Base-by-base conservation (phyloP, 1,140 invertebrate genomes). In the Bombus cullumanus region DNA sequence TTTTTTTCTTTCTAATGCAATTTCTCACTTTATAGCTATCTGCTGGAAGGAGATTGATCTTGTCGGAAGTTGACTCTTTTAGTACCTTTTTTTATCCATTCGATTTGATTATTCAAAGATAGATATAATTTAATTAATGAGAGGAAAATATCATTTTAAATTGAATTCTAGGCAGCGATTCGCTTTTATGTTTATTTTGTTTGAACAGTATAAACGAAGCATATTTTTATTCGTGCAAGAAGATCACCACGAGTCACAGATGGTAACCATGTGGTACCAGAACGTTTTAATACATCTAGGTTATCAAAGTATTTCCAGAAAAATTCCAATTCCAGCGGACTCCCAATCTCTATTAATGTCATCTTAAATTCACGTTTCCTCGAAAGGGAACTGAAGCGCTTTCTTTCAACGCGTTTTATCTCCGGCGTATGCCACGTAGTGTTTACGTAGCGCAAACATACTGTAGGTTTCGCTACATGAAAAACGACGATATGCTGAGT, bases 321-420 rank as follows among this genome's bases (percentile, higher is more conserved):
- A 74, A 53, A 34, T 47, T 31, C n/a, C 73, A 31, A 41, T 74
- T 77, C 75, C 66, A 25, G 22, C 22, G 3, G 18, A 3, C 5
- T 41, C 31, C n/a, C 57, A 64, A 64, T 78, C 76, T 78, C 57
- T 62, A 66, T 64, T 31, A 64, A 78, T 59, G 59, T 31, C 59
- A 3, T 31, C 75, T 64, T 41, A 64, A 66, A 66, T 68, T 62
- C 62, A 25, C 41, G 25, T 9, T 43, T 77, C 2, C 6, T 0
- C 12, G 3, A 9, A 28, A 68, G 31, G 25, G 6, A 12, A 78
- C 9, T n/a, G 39, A 25, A 13, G 2, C 57, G n/a, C 10, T 12
- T 41, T n/a, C 57, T 62, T 64, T 31, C 74, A 6, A 39, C 25
- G 25, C n/a, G 18, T 53, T 53, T 53, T 53, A 53, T 53, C 41